These are phyloP conservation scores for Platerodrilus igneus DNA, from an alignment of 2,888 invertebrate genomes.

Conservation along the genomic window DNA sequence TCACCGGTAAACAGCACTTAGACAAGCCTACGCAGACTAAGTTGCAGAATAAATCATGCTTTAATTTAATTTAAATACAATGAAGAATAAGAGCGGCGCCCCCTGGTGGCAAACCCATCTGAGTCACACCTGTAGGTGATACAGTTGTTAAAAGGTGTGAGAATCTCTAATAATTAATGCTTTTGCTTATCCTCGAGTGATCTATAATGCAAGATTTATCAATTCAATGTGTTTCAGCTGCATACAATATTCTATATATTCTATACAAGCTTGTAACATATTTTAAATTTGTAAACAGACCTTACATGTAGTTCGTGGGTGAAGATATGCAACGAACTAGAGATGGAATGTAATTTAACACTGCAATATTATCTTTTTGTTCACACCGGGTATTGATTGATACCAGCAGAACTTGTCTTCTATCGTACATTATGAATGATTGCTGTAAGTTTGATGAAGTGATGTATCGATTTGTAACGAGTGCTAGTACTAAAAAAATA, in stretches of 20 bases:
- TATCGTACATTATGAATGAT: conserved; percentile 15
- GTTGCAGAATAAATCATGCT: conserved; percentile 40
- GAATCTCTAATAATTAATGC: no score
- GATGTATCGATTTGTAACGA: conserved; percentile 19
- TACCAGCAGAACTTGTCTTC: conserved; percentile 12
- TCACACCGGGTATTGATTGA: conserved; percentile 19
- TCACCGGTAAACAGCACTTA: conserved; percentile 32
- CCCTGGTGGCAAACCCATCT: conserved; percentile 43
- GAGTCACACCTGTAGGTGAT: conserved; percentile 47
- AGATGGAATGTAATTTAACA: conserved; percentile 19
- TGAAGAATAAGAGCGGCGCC: conserved; percentile 46
- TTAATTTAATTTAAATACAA: conserved; percentile 47
- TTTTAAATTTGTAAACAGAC: conserved; percentile 26
- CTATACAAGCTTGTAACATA: conserved; percentile 24
- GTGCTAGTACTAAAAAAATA: no score
- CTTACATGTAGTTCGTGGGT: conserved; percentile 27
- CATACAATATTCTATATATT: no score
- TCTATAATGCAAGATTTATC: no score
- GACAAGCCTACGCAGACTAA: conserved; percentile 32
- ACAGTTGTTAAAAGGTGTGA: conserved; percentile 46
- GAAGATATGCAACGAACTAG: conserved; percentile 17
- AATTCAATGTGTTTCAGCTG: no score
- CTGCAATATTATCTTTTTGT: conserved; percentile 19
- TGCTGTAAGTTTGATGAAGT: conserved; percentile 17
- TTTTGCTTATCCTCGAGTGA: no score